Evolutionary conservation across 1,140 invertebrate species (phyloP).

Genomic region (Calephelis nemesis): DNA sequence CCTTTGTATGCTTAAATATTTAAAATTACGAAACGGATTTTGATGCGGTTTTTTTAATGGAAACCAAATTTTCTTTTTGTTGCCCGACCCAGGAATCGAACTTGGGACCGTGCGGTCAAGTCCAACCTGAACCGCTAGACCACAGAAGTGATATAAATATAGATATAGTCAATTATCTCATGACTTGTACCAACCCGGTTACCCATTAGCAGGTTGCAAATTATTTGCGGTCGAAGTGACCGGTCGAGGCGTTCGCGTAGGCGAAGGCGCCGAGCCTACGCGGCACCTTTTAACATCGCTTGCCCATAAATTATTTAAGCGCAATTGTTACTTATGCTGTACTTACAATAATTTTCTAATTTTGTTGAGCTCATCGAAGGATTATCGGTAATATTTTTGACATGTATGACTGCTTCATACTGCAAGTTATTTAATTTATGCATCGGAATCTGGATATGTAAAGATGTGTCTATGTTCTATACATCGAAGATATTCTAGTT

Average conservation of each 20-base stretch:
- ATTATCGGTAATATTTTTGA: slow-evolving; percentile 5
- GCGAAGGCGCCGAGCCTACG: slow-evolving; percentile 50
- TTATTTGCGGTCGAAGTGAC: slow-evolving; percentile 42
- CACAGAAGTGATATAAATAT: too few species aligned
- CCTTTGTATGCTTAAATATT: too few species aligned
- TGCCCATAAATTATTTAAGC: slow-evolving; percentile 43
- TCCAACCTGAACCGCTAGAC: too few species aligned
- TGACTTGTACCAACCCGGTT: slow-evolving; percentile 25
- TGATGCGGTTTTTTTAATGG: too few species aligned
- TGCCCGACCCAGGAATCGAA: too few species aligned
- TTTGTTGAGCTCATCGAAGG: slow-evolving; percentile 15
- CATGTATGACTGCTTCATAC: not conserved
- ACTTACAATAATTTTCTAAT: slow-evolving; percentile 20
- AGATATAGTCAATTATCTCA: not conserved
- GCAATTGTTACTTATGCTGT: slow-evolving; percentile 27
- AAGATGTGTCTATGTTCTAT: too few species aligned
- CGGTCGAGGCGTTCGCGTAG: slow-evolving; percentile 39
- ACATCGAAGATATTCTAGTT: too few species aligned
- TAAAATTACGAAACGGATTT: too few species aligned
- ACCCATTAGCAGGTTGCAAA: slow-evolving; percentile 66
- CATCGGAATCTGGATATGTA: too few species aligned
- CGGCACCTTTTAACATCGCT: slow-evolving; percentile 36
- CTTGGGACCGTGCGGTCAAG: too few species aligned
- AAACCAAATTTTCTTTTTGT: too few species aligned
- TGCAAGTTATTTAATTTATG: too few species aligned